Evolutionary conservation across 2,888 invertebrate genomes (phyloP).

Genomic region (Apodemia mormo): DNA sequence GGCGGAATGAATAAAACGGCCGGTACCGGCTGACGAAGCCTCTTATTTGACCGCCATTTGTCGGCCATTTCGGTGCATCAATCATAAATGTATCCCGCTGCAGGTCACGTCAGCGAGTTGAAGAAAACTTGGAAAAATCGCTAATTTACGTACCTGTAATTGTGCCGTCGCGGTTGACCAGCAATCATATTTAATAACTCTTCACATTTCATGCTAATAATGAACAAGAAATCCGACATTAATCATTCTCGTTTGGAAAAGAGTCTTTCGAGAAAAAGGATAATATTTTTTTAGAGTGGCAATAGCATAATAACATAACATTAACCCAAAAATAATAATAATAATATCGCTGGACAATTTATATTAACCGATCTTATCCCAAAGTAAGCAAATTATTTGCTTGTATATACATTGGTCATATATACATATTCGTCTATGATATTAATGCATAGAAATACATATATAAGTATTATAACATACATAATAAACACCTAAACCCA

Average conservation of each 20-base stretch:
- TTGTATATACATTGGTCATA: no score
- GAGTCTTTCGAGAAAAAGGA: not conserved
- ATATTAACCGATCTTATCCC: no score
- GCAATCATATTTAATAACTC: slow-evolving; percentile 34
- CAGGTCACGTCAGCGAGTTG: slow-evolving; percentile 77
- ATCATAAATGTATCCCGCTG: slow-evolving; percentile 79
- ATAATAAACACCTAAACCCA: no score
- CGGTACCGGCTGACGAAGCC: slow-evolving; percentile 75
- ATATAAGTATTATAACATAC: no score
- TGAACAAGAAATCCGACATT: not conserved
- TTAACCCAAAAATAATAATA: no score
- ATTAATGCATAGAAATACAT: no score
- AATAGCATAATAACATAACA: no score
- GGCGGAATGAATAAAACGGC: slow-evolving; percentile 60
- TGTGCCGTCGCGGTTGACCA: slow-evolving; percentile 39
- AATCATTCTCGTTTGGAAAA: not conserved
- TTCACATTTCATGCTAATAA: slow-evolving; percentile 25
- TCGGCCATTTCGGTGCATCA: slow-evolving; percentile 80
- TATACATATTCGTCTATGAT: no score
- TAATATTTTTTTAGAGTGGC: not conserved
- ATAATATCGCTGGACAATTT: no score
- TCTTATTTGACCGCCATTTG: slow-evolving; percentile 81
- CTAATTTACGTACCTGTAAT: slow-evolving; percentile 67
- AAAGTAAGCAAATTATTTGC: no score
- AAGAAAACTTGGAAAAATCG: slow-evolving; percentile 79